Base-by-base conservation (phyloP, 2,113 vertebrate species). In the Haemorhous mexicanus region DNA sequence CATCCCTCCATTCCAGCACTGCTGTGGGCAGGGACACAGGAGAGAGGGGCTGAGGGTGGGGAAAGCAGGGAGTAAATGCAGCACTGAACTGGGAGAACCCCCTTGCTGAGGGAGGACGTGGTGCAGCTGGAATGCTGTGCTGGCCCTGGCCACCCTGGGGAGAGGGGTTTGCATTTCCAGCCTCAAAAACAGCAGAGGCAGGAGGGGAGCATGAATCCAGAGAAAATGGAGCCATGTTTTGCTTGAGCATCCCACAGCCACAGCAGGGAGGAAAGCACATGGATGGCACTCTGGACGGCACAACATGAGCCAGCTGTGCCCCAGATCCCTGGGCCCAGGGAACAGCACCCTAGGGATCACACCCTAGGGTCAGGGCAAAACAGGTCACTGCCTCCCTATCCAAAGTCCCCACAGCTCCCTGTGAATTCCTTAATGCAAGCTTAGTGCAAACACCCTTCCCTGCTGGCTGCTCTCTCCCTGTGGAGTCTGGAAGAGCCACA, bases 11-110 rank as follows among this genome's bases (percentile, higher is more conserved):
- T 44, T 59, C 22, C 2, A 0, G 55, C 1, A 3, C 74, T 72
- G 69, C 76, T 41, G 64, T 0, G 0, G 23, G 58, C 70, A 46
- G 44, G 30, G 27, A 47, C 9, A 2, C 15, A 18, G 2, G 0
- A 3, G 68, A 39, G 30, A 68, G 44, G 22, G 44, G 79, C 61
- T 39, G 69, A 63, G 50, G 24, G 15, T 37, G 59, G 43, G 61
- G 52, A 18, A 22, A 44, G 59, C 18, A 1, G 46, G 37, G 49
- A 39, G 22, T 6, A 22, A 76, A 80, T 0, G 24, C 79, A 52
- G 46, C 37, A 3, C 27, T 7, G 6, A 53, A 14, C 33, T 0
- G 2, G 44, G 43, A 46, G 33, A 53, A 10, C 0, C 1, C 10
- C 47, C 66, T 49, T 26, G 55, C 72, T 0, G 6, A 66, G 50